A percentile compares a stretch with the other conserved stretches of the same genome.
phyloP scores from a whole-genome alignment of 2,113 vertebrate species.

The Nematolebias whitei region DNA sequence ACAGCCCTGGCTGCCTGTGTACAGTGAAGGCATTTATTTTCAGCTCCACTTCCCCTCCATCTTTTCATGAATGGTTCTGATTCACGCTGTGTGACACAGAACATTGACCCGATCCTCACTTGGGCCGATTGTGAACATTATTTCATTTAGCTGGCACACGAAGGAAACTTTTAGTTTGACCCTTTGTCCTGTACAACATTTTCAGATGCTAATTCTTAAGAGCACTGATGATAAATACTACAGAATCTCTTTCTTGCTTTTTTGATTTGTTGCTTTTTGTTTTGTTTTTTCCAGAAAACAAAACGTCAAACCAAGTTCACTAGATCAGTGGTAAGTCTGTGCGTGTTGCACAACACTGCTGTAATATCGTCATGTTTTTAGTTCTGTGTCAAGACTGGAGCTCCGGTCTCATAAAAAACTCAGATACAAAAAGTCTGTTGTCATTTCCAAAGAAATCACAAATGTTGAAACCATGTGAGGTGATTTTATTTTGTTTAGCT shows the following conservation, averaged over 20 bases:
- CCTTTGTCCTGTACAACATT: background rate
- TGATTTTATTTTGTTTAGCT: no score
- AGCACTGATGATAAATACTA: background rate
- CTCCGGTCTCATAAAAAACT: no score
- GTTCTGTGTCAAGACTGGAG: background rate
- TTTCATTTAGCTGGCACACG: slow-evolving; percentile 18
- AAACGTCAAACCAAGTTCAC: slow-evolving; percentile 73
- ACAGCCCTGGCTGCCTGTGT: slow-evolving; percentile 44
- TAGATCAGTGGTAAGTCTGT: slow-evolving; percentile 75
- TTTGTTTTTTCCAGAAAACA: slow-evolving; percentile 69
- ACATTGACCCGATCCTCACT: slow-evolving; percentile 33
- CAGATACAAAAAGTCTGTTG: no score
- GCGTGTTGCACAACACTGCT: no score
- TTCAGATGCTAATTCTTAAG: background rate
- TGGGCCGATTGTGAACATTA: slow-evolving; percentile 42
- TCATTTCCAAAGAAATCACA: no score
- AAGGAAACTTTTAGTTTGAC: background rate
- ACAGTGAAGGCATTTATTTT: slow-evolving; percentile 74
- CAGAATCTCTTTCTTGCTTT: background rate
- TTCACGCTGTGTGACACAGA: slow-evolving; percentile 71
- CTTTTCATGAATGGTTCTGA: slow-evolving; percentile 77
- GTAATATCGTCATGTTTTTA: no score
- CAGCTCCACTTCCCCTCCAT: slow-evolving; percentile 68
- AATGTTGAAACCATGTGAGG: no score
- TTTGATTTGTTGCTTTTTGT: slow-evolving; percentile 27